Evolutionary conservation across 2,113 vertebrate species (phyloP).

Genomic region (Labeo rohita): DNA sequence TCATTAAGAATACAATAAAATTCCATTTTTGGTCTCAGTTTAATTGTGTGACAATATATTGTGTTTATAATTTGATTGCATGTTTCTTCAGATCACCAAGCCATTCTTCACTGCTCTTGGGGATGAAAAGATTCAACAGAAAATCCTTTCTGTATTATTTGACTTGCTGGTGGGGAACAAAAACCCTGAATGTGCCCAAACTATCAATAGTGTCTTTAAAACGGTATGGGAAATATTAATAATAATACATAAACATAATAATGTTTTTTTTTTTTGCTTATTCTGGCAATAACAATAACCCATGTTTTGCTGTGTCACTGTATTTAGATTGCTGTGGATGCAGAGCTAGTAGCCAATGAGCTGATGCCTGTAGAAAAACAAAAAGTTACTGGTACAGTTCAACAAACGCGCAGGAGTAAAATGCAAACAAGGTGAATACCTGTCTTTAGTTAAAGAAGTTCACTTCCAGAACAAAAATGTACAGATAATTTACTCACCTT

Average conservation of each 20-base stretch:
- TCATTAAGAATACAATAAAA: not conserved
- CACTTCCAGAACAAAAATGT: too few relatives aligned
- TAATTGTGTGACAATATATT: not conserved
- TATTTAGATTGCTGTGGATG: slow-evolving; percentile 85
- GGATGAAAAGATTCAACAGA: slow-evolving; percentile 84
- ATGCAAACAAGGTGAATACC: slow-evolving; percentile 79
- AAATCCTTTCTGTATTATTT: slow-evolving; percentile 83
- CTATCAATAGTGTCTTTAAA: slow-evolving; percentile 88
- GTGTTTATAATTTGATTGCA: not conserved
- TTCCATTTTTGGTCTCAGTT: not conserved
- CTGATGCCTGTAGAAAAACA: slow-evolving; percentile 81
- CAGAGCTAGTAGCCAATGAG: slow-evolving; percentile 85
- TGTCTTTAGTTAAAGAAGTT: not conserved
- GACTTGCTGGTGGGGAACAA: slow-evolving; percentile 84
- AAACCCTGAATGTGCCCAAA: slow-evolving; percentile 77
- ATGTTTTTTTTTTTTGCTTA: too few relatives aligned
- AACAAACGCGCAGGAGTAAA: slow-evolving; percentile 86
- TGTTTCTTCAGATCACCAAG: slow-evolving; percentile 83
- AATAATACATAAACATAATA: too few relatives aligned
- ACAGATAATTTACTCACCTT: too few relatives aligned
- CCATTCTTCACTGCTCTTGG: slow-evolving; percentile 84
- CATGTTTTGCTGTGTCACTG: not conserved
- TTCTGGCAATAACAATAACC: not conserved
- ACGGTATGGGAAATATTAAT: slow-evolving; percentile 72
- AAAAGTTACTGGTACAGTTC: slow-evolving; percentile 77